These are phyloP conservation scores for Pinctada fucata DNA, from an alignment of 2,888 invertebrate genomes.

Conservation along the genomic window DNA sequence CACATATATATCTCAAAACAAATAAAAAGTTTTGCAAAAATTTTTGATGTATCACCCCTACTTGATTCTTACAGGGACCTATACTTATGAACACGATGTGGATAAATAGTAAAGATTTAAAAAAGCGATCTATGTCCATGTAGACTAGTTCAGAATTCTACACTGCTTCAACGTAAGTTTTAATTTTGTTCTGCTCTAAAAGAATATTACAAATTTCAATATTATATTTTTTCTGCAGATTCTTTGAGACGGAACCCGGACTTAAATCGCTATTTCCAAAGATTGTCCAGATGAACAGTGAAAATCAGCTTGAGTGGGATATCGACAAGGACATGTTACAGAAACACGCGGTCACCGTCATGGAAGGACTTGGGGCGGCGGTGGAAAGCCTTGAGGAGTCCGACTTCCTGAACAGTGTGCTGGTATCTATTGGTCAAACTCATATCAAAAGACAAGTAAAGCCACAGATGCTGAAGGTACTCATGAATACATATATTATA, in stretches of 20 bases:
- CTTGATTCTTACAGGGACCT: too few relatives aligned
- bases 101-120: too few relatives aligned
- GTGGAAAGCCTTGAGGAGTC: conserved; percentile 74
- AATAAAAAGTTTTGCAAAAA: too few relatives aligned
- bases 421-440: conserved; percentile 72
- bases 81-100: too few relatives aligned
- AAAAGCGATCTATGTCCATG: too few relatives aligned
- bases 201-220: too few relatives aligned
- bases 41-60: too few relatives aligned
- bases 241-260: conserved; percentile 69
- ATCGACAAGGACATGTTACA: conserved; percentile 69
- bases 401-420: conserved; percentile 66
- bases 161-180: too few relatives aligned
- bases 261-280: conserved; percentile 70
- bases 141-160: too few relatives aligned
- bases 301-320: conserved; percentile 66
- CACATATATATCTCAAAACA: too few relatives aligned
- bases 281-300: conserved; percentile 67
- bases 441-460: conserved; percentile 69
- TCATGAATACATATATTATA: too few relatives aligned
- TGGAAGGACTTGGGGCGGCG: conserved; percentile 73
- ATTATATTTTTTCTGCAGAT: conserved; percentile 49
- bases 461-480: conserved; percentile 65
- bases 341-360: conserved; percentile 70
- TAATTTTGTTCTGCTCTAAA: too few relatives aligned